Conservation (phyloP, 2,888 invertebrate genomes). For the Dermolepida albohirtum region DNA sequence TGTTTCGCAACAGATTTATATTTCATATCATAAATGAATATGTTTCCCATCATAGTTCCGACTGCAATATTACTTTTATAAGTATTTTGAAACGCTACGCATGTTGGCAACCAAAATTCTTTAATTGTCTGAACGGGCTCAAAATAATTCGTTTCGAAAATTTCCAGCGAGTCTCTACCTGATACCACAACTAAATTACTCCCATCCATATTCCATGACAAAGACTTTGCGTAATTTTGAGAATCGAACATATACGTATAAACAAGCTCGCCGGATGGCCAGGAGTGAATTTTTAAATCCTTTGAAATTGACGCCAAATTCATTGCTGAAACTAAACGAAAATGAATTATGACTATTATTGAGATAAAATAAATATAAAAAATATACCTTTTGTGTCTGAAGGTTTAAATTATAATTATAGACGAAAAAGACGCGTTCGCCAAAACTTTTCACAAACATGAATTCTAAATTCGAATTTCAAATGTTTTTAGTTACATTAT, state of each 20-base stretch:
- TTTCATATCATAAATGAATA: background rate
- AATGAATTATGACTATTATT: too few relatives aligned
- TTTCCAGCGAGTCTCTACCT: slow-evolving; percentile 57
- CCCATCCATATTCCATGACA: slow-evolving; percentile 63
- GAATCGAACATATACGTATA: background rate
- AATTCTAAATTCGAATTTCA: too few relatives aligned
- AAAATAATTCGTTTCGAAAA: slow-evolving; percentile 57
- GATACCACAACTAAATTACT: slow-evolving; percentile 61
- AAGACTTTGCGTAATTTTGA: slow-evolving; percentile 54
- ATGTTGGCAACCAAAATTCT: slow-evolving; percentile 58
- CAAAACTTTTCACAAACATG: too few relatives aligned
- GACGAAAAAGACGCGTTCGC: too few relatives aligned
- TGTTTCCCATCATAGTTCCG: background rate
- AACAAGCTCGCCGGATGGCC: background rate
- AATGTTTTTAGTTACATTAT: too few relatives aligned
- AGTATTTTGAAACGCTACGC: slow-evolving; percentile 59
- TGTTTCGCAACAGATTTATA: background rate
- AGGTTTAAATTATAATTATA: too few relatives aligned
- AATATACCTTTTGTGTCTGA: too few relatives aligned
- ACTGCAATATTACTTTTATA: slow-evolving; percentile 50
- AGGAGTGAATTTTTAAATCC: background rate
- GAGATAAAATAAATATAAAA: too few relatives aligned
- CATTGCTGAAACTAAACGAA: background rate
- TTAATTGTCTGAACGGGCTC: slow-evolving; percentile 58
- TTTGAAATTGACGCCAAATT: background rate